phyloP scores from a whole-genome alignment of 1,140 invertebrate species.

The Drosophila kohkoa region DNA sequence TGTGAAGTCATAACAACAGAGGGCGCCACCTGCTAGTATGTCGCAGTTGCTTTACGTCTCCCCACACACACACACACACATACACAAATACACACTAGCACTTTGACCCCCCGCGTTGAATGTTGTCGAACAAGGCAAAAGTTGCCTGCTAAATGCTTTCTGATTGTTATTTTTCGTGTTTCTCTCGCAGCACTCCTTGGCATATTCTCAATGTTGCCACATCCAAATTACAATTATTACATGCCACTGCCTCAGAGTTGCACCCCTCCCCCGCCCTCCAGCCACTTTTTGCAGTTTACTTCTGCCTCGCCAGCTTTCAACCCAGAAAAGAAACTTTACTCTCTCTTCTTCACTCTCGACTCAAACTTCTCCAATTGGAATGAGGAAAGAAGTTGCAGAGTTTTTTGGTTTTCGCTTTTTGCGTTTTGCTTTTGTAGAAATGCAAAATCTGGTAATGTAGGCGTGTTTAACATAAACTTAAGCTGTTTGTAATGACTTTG shows the following conservation, averaged over 20 bases:
- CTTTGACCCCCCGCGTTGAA: slow-evolving; percentile 10
- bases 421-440: slow-evolving; percentile 45
- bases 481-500: slow-evolving; percentile 80
- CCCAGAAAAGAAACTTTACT: slow-evolving; percentile 52
- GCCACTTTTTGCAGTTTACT: slow-evolving; percentile 57
- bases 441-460: slow-evolving; percentile 78
- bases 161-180: slow-evolving; percentile 84
- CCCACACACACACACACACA: neutral
- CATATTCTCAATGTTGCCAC: slow-evolving; percentile 56
- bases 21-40: slow-evolving; percentile 58
- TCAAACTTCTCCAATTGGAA: neutral
- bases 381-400: neutral
- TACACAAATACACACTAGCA: neutral
- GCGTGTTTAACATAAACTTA: slow-evolving; percentile 81
- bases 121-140: slow-evolving; percentile 48
- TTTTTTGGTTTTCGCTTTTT: slow-evolving; percentile 13
- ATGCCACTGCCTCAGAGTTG: slow-evolving; percentile 43
- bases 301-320: slow-evolving; percentile 28
- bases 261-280: neutral
- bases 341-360: slow-evolving; percentile 28
- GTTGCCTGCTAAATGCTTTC: slow-evolving; percentile 83
- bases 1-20: slow-evolving; percentile 46
- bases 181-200: slow-evolving; percentile 23
- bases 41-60: slow-evolving; percentile 33
- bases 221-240: slow-evolving; percentile 83